Evolutionary conservation across 1,140 invertebrate genomes (phyloP), one percentile per base, ranked within the genome.

Genomic region (Drosophila ananassae): DNA sequence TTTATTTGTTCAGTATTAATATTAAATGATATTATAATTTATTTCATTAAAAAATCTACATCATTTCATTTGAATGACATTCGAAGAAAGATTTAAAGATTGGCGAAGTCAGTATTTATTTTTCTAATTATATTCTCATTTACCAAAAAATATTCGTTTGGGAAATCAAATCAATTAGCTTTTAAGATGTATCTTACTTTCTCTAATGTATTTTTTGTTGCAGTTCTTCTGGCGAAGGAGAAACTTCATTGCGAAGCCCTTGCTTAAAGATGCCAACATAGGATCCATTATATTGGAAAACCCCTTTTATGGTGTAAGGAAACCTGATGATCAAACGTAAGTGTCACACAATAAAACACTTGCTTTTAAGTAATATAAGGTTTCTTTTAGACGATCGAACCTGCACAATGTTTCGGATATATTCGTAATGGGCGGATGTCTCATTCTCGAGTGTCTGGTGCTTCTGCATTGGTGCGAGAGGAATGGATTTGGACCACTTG

Each of bases 391-490:
- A 58, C 95, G 98, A 24, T 99, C 98, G 2, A 96, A 96, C 91
- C 94, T 99, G 25, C 96, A 97, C 81, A 98, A 99, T 93, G 98
- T 99, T 0, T 98, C 97, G 47, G 99, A 99, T 92, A 96, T 99
- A 85, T 99, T 99, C 94, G 97, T 99, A 51, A 99, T 99, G 99
- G 99, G 99, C 57, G 98, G 97, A 25, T 98, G 98, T 91, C 93
- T 99, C 48, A 97, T 99, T 41, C 93, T 99, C 67, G 99, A 99
- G 93, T 96, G 96, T 7, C 93, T 98, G 57, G 98, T 97, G 22
- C 93, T 99, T 52, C 94, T 99, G 47, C 95, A 98, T 92, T 99
- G 98, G 98, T 98, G 97, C 89, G 96, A 98, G 92, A 93, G 94
- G 53, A 94, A 97, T 89, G 96, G 96, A 21, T 97, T 96, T 90